These are phyloP conservation scores for Dicaeum eximium DNA, from an alignment of 2,113 vertebrate genomes.

Conservation along the genomic window DNA sequence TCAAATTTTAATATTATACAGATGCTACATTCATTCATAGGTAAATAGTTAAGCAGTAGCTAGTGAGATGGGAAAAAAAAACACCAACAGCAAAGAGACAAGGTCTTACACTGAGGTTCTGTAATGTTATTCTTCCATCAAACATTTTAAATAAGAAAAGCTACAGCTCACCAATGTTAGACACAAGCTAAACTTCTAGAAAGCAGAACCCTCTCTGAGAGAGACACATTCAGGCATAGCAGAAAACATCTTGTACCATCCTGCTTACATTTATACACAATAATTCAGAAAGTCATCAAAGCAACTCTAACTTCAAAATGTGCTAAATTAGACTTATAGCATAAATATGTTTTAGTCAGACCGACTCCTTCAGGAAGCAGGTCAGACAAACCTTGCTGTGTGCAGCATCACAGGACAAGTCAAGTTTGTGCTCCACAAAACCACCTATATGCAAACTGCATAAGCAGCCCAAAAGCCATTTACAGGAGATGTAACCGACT, in stretches of 20 bases:
- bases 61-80: not conserved
- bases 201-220: not conserved
- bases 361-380: not conserved
- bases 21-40: not conserved
- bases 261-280: not conserved
- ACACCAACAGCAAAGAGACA: not conserved
- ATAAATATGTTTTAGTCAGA: not conserved
- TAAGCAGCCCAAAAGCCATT: not conserved
- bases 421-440: not conserved
- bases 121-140: not conserved
- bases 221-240: not conserved
- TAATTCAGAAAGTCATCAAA: not conserved
- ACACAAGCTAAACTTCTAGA: not conserved
- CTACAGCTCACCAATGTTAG: not conserved
- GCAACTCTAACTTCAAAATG: not conserved
- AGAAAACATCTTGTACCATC: not conserved
- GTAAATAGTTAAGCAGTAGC: not conserved
- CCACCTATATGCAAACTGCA: not conserved
- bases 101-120: not conserved
- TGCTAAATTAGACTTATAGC: not conserved
- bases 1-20: not conserved
- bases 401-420: not conserved
- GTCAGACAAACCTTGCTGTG: not conserved
- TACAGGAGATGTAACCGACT: not conserved
- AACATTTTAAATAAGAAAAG: not conserved